Evolutionary conservation across 2,888 invertebrate genomes (phyloP), one percentile per base, ranked within the genome.

Genomic region (Merodon equestris): DNA sequence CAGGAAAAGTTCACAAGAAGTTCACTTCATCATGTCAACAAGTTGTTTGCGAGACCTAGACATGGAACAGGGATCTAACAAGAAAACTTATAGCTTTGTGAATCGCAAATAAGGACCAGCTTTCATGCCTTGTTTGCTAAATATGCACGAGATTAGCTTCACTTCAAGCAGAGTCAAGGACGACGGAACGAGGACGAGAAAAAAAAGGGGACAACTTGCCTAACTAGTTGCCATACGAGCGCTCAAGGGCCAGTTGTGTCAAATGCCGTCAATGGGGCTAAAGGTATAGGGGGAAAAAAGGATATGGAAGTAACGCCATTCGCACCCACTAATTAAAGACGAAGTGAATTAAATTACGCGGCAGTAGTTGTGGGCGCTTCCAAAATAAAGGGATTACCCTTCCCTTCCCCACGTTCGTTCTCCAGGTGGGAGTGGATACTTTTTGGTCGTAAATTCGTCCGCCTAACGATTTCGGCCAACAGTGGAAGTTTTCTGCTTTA

Each of bases 11-110:
- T 63, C 13, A 58, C 27, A 58, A 48, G 73, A 77, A 77, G 77
- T 77, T 77, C 77, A 73, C 77, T 73, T 73, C 67, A 72, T 77
- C 66, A 72, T 73, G 77, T 77, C 77, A 73, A 77, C 77, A 77
- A 77, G 77, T 73, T 77, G 53, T 17, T 27, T 27, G 50, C 38
- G n/a, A 66, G 40, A n/a, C n/a, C 14, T 42, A 27, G 54, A 38
- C 44, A 40, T 56, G 34, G 19, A 42, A 61, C 66, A 73, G 67
- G 73, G 67, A 64, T 64, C 58, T 38, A 4, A 51, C 50, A 77
- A 48, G 63, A 13, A 68, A 75, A 68, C 63, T 77, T 77, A 53
- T 57, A 61, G 58, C 73, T 63, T 63, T 58, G 51, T 53, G 67
- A 77, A 77, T 68, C 73, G 67, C 51, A 73, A 68, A 77, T 67